Base-by-base conservation (phyloP, 2,113 vertebrate species). In the Dendrocopos noguchii region DNA sequence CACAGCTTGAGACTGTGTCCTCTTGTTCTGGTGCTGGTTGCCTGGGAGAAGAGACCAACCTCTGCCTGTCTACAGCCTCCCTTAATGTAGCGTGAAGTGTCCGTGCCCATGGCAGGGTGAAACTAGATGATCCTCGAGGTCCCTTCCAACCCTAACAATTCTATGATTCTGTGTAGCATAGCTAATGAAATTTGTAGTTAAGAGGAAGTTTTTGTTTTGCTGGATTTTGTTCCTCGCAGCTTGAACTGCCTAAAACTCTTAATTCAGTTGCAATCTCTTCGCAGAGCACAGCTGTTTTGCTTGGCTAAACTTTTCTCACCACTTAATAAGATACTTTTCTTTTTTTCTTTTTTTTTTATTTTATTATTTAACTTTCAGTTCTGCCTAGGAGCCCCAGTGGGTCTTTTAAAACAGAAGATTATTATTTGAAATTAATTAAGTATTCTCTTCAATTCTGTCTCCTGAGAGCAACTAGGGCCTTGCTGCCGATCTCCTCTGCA, bases 311-410 rank as follows among this genome's bases (percentile, higher is more conserved):
- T 96, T 94, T 94, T 90, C 88, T 84, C 21, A 14, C 61, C 61
- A 74, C 61, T 94, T 97, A 97, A 95, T 92, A 96, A 61, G 81
- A 90, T 74, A 94, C 46, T 95, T 96, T 96, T 96, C 95, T 96
- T 93, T 96, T 96, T 96, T 97, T 97, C n/a, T 96, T 96, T 93
- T 96, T 96, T 96, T 97, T 97, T n/a, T n/a, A 96, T 96, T 96
- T 96, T 96, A 90, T 96, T 96, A 97, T 97, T 97, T 96, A 96
- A 97, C 91, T 96, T 96, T 93, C 91, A 90, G 70, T 80, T 96
- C 82, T 94, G 88, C 59, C 80, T 83, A 91, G 90, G 59, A 96
- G 91, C 74, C 95, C 94, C 95, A 93, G 52, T 53, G 88, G 88
- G 80, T 91, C 74, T 95, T 94, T 71, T 93, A 91, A 95, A 97